Conservation (phyloP, 2,797 vertebrate species). For the Mormyrops boulengeri region DNA sequence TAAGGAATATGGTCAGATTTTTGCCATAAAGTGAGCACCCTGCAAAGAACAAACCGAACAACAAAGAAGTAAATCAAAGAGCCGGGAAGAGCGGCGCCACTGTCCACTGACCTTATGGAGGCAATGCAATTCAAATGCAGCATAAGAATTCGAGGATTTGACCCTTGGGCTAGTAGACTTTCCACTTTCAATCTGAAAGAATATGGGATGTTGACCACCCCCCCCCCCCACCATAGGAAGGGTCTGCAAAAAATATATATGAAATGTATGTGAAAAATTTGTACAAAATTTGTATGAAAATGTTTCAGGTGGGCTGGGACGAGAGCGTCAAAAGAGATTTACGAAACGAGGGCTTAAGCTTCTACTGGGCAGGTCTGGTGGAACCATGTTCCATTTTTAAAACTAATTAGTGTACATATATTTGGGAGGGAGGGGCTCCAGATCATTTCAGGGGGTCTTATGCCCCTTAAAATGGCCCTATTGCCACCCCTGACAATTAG, state of each 20-base stretch:
- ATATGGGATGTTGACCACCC: background rate
- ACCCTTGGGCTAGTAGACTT: background rate
- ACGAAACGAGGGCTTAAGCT: background rate
- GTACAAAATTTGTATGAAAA: background rate
- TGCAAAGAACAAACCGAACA: background rate
- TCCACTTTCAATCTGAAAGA: background rate
- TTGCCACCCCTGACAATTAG: background rate
- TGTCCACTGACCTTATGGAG: background rate
- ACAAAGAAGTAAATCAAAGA: background rate
- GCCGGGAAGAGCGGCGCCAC: background rate
- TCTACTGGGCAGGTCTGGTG: background rate
- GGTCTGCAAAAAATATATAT: background rate
- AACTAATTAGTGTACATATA: background rate
- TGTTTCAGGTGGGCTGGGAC: background rate
- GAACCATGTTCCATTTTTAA: background rate
- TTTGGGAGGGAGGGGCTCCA: background rate
- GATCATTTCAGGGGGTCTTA: background rate
- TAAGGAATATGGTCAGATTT: background rate
- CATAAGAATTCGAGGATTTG: background rate
- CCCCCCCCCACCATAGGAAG: background rate
- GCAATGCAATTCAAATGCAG: background rate
- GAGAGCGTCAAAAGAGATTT: background rate
- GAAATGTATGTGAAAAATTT: background rate
- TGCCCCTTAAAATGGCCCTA: background rate
- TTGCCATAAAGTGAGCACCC: background rate